Base-by-base conservation (phyloP, 1,140 invertebrate genomes). In the Portunus trituberculatus region DNA sequence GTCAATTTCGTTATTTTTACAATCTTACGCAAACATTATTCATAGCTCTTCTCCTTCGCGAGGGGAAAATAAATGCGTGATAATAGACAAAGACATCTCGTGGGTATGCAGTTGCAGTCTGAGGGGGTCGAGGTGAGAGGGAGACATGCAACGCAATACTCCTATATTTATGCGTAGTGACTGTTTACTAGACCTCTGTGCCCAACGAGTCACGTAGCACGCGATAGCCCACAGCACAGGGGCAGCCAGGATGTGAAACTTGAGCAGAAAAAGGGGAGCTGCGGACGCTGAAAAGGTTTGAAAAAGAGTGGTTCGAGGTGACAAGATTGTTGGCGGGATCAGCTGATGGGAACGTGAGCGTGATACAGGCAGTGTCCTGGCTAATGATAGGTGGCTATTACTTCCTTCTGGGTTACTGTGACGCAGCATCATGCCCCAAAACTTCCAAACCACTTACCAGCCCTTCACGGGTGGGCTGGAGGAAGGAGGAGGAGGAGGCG, bases 141-240 rank as follows among this genome's bases (percentile, higher is more conserved):
- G 91, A 93, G 91, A 76, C 67, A 95, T 95, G 94, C 39, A 67
- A 92, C 94, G 94, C 94, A 93, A 95, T 95, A 87, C 94, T 93
- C 91, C 48, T 7, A 14, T 93, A 31, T 88, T 88, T 84, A 88
- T 87, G 91, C 94, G 94, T 95, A 95, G 94, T 95, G 46, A 28
- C 84, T 45, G 45, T 83, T 76, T 92, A 31, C n/a, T 93, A 67
- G 84, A 29, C 31, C 25, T 20, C 28, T 29, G 59, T 28, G 6
- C 76, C 83, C n/a, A 45, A 28, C 45, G 39, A 93, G 86, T 88
- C 52, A 92, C 94, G 25, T 93, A 91, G 52, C 89, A 94, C 52
- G 93, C 84, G 31, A 86, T 84, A 82, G 88, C 90, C 90, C 29
- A 91, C 59, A 52, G 93, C 45, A 16, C 82, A 94, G 88, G 31